Conservation (phyloP, 2,113 vertebrate species). For the Leptobrachium leishanense region DNA sequence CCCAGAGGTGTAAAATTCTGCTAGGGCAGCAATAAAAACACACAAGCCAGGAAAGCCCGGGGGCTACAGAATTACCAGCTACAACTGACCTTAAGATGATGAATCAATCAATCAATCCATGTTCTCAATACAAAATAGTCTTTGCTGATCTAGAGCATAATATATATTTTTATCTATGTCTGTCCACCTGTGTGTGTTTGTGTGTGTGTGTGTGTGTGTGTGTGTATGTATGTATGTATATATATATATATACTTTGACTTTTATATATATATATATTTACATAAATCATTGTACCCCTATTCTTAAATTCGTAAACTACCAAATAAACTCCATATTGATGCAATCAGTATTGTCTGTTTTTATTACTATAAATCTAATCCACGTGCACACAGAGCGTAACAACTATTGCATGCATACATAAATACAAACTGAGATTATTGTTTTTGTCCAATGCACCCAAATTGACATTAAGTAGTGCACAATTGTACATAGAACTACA, state of each 20-base stretch:
- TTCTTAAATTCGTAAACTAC: too few relatives aligned
- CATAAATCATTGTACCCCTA: too few relatives aligned
- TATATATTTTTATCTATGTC: neutral
- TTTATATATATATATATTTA: too few relatives aligned
- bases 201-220: too few relatives aligned
- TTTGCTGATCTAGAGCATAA: constrained; percentile 64
- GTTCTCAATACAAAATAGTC: constrained; percentile 66
- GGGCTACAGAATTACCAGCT: constrained; percentile 68
- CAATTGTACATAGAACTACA: too few relatives aligned
- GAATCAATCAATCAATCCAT: constrained; percentile 69
- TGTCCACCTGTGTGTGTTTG: neutral
- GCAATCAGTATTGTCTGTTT: too few relatives aligned
- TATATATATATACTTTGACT: neutral
- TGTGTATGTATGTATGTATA: neutral
- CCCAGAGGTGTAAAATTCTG: constrained; percentile 55
- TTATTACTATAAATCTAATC: too few relatives aligned
- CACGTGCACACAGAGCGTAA: neutral
- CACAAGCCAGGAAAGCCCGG: constrained; percentile 62
- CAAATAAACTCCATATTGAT: too few relatives aligned
- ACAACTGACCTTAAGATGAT: constrained; percentile 72
- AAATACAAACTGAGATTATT: neutral
- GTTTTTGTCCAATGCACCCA: neutral
- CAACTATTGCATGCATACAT: neutral
- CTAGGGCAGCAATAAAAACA: constrained; percentile 65
- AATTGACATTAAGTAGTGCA: too few relatives aligned